These are phyloP conservation scores for Naja naja DNA, from an alignment of 2,113 vertebrate species.

Conservation along the genomic window DNA sequence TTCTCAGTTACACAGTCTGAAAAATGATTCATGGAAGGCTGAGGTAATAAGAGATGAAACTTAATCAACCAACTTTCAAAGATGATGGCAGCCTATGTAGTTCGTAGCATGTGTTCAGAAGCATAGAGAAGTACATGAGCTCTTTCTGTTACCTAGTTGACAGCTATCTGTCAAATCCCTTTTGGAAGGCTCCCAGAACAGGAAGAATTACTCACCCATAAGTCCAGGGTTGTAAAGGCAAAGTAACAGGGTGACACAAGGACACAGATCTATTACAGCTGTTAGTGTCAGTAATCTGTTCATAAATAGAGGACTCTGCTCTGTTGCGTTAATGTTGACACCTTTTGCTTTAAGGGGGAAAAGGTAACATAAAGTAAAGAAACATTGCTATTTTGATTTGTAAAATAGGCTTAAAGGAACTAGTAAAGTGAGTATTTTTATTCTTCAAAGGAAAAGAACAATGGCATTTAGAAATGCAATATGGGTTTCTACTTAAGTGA, in stretches of 20 bases:
- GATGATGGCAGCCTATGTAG: neutral
- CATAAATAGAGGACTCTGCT: constrained; percentile 54
- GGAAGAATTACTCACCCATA: constrained; percentile 11
- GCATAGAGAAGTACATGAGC: neutral
- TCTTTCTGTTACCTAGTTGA: neutral
- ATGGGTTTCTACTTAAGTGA: neutral
- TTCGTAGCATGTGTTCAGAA: constrained; percentile 10
- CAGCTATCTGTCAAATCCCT: neutral
- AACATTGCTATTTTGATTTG: constrained; percentile 19
- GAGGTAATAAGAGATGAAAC: neutral
- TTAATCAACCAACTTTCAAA: neutral
- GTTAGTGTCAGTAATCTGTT: constrained; percentile 39
- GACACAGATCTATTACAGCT: constrained; percentile 16
- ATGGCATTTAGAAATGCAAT: constrained; percentile 1
- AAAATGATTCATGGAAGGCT: neutral
- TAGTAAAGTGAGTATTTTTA: neutral
- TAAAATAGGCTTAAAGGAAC: constrained; percentile 24
- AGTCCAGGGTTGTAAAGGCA: neutral
- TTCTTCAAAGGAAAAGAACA: neutral
- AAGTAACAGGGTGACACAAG: constrained; percentile 16
- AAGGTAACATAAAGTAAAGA: constrained; percentile 24
- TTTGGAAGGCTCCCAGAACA: constrained; percentile 43
- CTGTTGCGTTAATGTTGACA: constrained; percentile 45
- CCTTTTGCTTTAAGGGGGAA: constrained; percentile 18
- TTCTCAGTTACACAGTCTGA: neutral